phyloP scores from a whole-genome alignment of 2,797 vertebrate species.

The Amblyopsis hoosieri region DNA sequence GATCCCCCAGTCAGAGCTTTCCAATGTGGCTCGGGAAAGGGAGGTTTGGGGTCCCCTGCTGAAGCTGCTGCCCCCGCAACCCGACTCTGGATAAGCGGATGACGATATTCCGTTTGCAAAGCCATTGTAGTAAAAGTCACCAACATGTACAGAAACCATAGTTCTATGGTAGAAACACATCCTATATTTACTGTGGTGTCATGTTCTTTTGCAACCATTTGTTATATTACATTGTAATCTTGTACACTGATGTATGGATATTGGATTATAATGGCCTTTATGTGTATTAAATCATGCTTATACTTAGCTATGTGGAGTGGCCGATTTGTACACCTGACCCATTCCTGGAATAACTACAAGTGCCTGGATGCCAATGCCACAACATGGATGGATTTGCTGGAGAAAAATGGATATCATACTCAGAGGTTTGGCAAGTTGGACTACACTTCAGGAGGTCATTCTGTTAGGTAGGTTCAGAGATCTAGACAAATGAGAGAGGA shows the following conservation, averaged over 20 bases:
- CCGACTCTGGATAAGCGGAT: too few species aligned
- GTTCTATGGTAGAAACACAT: too few species aligned
- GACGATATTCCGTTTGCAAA: too few species aligned
- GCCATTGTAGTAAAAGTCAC: too few species aligned
- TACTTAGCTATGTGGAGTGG: constrained; percentile 95
- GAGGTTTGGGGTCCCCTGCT: too few species aligned
- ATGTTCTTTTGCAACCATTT: neutral
- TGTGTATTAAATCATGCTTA: constrained; percentile 1
- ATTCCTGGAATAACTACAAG: constrained; percentile 98
- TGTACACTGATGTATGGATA: neutral
- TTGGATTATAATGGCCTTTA: neutral
- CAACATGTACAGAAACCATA: too few species aligned
- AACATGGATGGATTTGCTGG: constrained; percentile 94
- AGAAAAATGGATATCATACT: constrained; percentile 83
- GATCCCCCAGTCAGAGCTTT: too few species aligned
- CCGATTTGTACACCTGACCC: constrained; percentile 90
- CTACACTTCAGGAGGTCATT: constrained; percentile 91
- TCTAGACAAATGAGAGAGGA: neutral
- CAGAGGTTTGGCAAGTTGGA: constrained; percentile 91
- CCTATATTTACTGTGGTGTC: neutral
- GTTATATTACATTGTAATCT: neutral
- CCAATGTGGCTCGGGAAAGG: too few species aligned
- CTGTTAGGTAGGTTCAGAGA: constrained; percentile 84
- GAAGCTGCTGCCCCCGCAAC: too few species aligned
- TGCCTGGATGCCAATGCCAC: constrained; percentile 85